Evolutionary conservation across 2,888 invertebrate species (phyloP), one percentile per base, ranked within the genome.

Genomic region (Ennomos fuscantarius): DNA sequence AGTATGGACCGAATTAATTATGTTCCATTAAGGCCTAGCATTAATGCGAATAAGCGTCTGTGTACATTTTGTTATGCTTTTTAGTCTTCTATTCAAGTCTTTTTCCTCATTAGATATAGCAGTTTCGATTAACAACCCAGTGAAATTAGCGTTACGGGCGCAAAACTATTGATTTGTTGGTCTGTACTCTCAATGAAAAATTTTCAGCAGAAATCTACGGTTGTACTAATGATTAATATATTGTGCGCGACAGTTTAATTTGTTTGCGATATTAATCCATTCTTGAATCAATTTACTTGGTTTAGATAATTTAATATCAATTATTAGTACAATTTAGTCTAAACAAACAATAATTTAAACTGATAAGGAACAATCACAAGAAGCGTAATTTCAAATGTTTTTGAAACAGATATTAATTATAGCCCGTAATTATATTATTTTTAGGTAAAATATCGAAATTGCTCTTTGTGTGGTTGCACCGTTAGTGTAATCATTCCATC

Each of bases 1-100:
- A 73, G 68, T 81, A 72, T 75, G 80, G 85, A 82, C 83, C 83
- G 84, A 87, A 86, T 81, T 79, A 87, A 86, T 81, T 79, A 78
- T 81, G 81, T 80, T 81, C 79, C 79, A 75, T 78, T 82, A 81
- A 77, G 73, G 80, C 76, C 68, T 87, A 82, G 78, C 74, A 63
- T 75, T 81, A 81, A 81, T 76, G 76, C 69, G 74, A 76, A 75
- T 69, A 65, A 66, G 68, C 74, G 62, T 72, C 69, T 64, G 63
- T 69, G 63, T 79, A 76, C 73, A 69, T 68, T 70, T 60, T 72
- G 64, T 73, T 74, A 79, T 79, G 80, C 79, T 82, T 81, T n/a
- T 73, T 77, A 77, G 76, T 73, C 69, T 66, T 69, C 68, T 45
- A 55, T 57, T 56, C 35, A 6, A 9, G 9, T 31, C 49, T 56